phyloP scores from a whole-genome alignment of 1,140 invertebrate species.

The Drosophila persimilis region DNA sequence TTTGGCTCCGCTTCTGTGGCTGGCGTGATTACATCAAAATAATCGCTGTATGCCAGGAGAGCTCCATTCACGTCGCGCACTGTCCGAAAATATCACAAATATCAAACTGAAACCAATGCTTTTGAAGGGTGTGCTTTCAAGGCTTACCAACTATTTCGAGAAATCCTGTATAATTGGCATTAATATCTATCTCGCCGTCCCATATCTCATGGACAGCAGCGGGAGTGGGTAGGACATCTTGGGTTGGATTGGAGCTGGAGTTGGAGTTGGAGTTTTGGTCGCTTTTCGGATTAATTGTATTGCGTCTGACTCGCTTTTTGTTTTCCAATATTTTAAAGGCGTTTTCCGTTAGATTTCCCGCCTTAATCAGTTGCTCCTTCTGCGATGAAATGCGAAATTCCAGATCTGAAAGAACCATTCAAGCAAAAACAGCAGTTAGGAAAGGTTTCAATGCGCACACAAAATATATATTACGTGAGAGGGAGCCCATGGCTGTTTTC shows the following conservation, averaged over 20 bases:
- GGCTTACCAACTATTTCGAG: slow-evolving; percentile 89
- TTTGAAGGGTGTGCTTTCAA: background rate
- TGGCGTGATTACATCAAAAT: slow-evolving; percentile 84
- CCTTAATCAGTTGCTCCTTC: slow-evolving; percentile 61
- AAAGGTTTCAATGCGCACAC: no score
- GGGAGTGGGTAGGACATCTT: slow-evolving; percentile 10
- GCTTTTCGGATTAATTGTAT: slow-evolving; percentile 52
- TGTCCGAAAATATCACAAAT: slow-evolving; percentile 5
- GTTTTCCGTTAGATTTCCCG: slow-evolving; percentile 67
- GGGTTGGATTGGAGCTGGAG: slow-evolving; percentile 18
- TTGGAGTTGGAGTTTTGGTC: slow-evolving; percentile 22
- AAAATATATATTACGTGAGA: slow-evolving; percentile 32
- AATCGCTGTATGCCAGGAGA: slow-evolving; percentile 85
- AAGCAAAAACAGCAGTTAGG: background rate
- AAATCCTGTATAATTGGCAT: slow-evolving; percentile 92
- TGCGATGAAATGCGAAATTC: slow-evolving; percentile 39
- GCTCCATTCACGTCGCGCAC: slow-evolving; percentile 69
- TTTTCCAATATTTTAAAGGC: slow-evolving; percentile 71
- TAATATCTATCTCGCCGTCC: slow-evolving; percentile 89
- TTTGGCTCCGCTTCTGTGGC: slow-evolving; percentile 64
- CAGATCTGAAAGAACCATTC: background rate
- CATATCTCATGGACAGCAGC: slow-evolving; percentile 76
- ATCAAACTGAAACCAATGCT: background rate
- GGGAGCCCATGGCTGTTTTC: slow-evolving; percentile 21
- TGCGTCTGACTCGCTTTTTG: slow-evolving; percentile 57